Percentiles rank a stretch among this genome's conserved stretches.
Conservation (phyloP, 1,140 invertebrate species). For the Propsilocerus akamusi region DNA sequence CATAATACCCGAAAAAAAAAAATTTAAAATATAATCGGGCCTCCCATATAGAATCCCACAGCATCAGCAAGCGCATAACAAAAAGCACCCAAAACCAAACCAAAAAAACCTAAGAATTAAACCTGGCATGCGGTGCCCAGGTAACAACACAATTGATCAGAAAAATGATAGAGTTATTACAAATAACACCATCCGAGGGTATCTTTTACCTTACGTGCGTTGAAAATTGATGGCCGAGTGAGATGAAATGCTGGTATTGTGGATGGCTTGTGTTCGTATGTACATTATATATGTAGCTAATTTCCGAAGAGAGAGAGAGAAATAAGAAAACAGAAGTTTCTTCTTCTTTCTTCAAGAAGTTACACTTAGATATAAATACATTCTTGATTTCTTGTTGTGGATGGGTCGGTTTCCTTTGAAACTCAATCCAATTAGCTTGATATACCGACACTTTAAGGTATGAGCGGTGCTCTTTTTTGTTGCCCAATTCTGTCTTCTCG, state of each 20-base stretch:
- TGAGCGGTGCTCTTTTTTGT: not conserved
- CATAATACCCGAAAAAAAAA: too few species aligned
- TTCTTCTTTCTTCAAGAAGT: not conserved
- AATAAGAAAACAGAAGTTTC: not conserved
- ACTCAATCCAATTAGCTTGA: constrained; percentile 2
- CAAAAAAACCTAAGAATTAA: too few species aligned
- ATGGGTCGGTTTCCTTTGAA: not conserved
- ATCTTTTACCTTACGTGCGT: not conserved
- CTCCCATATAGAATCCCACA: not conserved
- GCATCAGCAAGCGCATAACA: not conserved
- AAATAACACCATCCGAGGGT: constrained; percentile 3
- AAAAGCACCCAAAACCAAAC: not conserved
- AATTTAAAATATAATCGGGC: not conserved
- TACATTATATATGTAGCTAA: too few species aligned
- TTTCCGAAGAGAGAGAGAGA: too few species aligned
- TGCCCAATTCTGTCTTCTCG: not conserved
- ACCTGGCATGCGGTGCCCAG: not conserved
- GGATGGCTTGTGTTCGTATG: too few species aligned
- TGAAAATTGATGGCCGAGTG: too few species aligned
- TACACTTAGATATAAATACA: constrained; percentile 3
- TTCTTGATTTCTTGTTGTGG: not conserved
- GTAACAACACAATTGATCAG: constrained; percentile 2
- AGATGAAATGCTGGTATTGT: too few species aligned
- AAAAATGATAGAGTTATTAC: constrained; percentile 4
- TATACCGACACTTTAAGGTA: constrained; percentile 2